These are phyloP conservation scores for Rhagophthalmus giganteus DNA, from an alignment of 2,888 invertebrate species.

Conservation along the genomic window DNA sequence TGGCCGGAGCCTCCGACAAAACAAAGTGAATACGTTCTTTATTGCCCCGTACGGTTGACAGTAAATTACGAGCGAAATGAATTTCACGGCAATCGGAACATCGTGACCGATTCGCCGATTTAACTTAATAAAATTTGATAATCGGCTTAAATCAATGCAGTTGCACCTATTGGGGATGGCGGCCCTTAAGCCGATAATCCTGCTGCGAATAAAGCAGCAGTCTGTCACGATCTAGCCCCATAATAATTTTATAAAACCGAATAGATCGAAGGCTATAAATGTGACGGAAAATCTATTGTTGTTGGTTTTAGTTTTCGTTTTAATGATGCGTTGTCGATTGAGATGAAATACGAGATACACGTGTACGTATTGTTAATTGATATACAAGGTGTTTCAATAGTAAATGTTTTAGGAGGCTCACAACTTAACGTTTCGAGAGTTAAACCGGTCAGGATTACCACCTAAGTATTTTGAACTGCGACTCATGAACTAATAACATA, in stretches of 20 bases:
- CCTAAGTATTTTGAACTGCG: too few relatives aligned
- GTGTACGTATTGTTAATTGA: too few relatives aligned
- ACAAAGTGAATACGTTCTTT: too few relatives aligned
- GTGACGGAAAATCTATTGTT: too few relatives aligned
- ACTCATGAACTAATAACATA: too few relatives aligned
- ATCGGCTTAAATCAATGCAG: constrained; percentile 33
- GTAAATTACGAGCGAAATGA: constrained; percentile 7
- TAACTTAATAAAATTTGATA: constrained; percentile 31
- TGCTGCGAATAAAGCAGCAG: constrained; percentile 38
- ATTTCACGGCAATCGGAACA: constrained; percentile 11
- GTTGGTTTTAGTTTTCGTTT: neutral
- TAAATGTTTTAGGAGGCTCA: too few relatives aligned
- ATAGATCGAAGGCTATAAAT: constrained; percentile 17
- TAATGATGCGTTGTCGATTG: neutral
- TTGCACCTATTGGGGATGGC: constrained; percentile 33
- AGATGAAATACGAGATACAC: too few relatives aligned
- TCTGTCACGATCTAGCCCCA: constrained; percentile 23
- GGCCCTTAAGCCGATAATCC: constrained; percentile 39
- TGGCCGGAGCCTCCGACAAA: neutral
- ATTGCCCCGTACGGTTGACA: neutral
- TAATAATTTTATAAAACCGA: constrained; percentile 26
- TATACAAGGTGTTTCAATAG: too few relatives aligned
- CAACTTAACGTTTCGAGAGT: too few relatives aligned
- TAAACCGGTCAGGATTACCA: neutral
- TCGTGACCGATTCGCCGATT: constrained; percentile 23